Base-by-base conservation (phyloP, 2,888 invertebrate species). In the Nomada lathburiana region DNA sequence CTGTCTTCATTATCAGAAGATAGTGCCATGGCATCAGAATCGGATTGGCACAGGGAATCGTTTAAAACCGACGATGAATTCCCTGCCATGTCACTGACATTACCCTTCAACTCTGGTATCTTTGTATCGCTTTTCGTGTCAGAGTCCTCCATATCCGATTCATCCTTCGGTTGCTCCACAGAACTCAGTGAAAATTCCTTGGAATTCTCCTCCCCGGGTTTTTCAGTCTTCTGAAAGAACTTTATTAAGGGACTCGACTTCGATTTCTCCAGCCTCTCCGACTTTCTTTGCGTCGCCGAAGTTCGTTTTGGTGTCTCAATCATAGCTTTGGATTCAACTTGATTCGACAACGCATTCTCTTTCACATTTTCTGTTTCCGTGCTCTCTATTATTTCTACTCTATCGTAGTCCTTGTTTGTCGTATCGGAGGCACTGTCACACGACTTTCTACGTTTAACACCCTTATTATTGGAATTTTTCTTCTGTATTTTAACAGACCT, bases 401-500 rank as follows among this genome's bases (percentile, higher is more conserved):
- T 57, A 20, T 57, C 23, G 20, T 20, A 29, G 5, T 18, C 62
- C 16, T 42, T 20, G 0, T 57, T 26, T 2, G 4, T 0, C 5
- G 23, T n/a, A 59, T 16, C 36, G 0, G n/a, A 16, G 2, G 0
- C 42, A 2, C 55, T 53, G 36, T 72, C 63, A 13, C 65, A 73
- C 20, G 18, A 20, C 23, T 78, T 42, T 18, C 5, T 62, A 50
- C 16, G 11, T 11, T 80, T 73, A 23, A 65, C 44, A 7, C 16
- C 23, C 20, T 79, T 70, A 0, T 79, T 70, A 0, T 42, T 55
- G 44, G 80, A 77, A 77, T 90, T 90, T 70, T 90, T 91, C 63
- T 91, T 92, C 3, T 80, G 85, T 29, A 91, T 84, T 81, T 93
- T 93, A 0, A 91, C 68, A 4, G 90, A 53, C 76, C 93, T 93